These are phyloP conservation scores for Lutjanus argentimaculatus DNA, from an alignment of 2,797 vertebrate species.

Conservation along the genomic window DNA sequence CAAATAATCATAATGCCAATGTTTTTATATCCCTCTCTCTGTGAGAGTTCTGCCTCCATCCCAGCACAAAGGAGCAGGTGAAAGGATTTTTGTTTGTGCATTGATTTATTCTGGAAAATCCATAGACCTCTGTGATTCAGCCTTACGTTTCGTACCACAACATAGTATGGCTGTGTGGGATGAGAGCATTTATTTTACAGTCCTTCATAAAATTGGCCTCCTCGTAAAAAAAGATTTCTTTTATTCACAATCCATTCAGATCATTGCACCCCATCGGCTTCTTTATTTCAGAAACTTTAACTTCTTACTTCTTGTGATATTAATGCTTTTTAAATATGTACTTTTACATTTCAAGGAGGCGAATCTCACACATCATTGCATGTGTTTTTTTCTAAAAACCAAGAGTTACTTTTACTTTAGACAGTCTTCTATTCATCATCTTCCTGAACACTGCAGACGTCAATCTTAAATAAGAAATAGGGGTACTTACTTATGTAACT, in stretches of 20 bases:
- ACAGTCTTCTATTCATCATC: background rate
- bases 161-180: background rate
- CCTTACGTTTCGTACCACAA: background rate
- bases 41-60: background rate
- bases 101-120: background rate
- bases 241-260: background rate
- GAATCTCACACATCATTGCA: background rate
- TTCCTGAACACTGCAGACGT: background rate
- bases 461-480: background rate
- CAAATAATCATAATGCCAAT: constrained; percentile 52
- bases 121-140: background rate
- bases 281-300: background rate
- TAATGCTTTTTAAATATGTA: background rate
- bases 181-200: background rate
- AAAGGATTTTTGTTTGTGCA: constrained; percentile 26
- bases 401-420: background rate
- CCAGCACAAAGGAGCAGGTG: constrained; percentile 1
- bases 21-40: constrained; percentile 22
- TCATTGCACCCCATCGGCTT: background rate
- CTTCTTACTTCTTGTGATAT: background rate
- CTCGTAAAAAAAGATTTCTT: background rate
- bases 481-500: background rate
- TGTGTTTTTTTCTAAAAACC: background rate
- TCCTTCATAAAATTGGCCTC: background rate
- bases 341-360: background rate